Conservation (phyloP, 2,797 vertebrate genomes). For the Darevskia nairensis region DNA sequence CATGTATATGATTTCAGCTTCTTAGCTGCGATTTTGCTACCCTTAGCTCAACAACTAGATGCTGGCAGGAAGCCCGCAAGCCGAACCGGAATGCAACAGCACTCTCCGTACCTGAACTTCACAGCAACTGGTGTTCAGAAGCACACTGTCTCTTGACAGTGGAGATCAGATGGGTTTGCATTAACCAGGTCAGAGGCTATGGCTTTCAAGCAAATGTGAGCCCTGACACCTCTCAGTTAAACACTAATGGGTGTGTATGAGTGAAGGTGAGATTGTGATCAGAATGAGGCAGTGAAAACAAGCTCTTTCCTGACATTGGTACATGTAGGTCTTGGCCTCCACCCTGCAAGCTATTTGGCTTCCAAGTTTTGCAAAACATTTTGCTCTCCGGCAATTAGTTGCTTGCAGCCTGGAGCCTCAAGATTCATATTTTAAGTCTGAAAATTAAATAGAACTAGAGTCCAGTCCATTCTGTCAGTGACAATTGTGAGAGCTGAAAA, state of each 20-base stretch:
- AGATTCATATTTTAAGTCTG: background rate
- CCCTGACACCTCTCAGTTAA: background rate
- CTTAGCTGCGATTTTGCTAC: too few relatives aligned
- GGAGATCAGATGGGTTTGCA: too few relatives aligned
- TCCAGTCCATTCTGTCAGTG: background rate
- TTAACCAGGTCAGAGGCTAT: background rate
- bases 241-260: background rate
- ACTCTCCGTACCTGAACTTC: too few relatives aligned
- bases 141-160: too few relatives aligned
- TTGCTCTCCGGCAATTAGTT: background rate
- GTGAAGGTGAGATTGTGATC: background rate
- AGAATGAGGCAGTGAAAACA: background rate
- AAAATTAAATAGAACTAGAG: background rate
- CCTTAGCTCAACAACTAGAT: too few relatives aligned
- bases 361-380: background rate
- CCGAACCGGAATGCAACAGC: too few relatives aligned
- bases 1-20: too few relatives aligned
- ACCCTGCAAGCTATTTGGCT: background rate
- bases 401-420: background rate
- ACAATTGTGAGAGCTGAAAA: background rate
- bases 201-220: background rate
- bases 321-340: background rate
- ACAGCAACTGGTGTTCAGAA: too few relatives aligned
- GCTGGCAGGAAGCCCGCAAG: too few relatives aligned
- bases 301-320: background rate